Conservation (phyloP, 2,113 vertebrate species). For the Setophaga coronata region DNA sequence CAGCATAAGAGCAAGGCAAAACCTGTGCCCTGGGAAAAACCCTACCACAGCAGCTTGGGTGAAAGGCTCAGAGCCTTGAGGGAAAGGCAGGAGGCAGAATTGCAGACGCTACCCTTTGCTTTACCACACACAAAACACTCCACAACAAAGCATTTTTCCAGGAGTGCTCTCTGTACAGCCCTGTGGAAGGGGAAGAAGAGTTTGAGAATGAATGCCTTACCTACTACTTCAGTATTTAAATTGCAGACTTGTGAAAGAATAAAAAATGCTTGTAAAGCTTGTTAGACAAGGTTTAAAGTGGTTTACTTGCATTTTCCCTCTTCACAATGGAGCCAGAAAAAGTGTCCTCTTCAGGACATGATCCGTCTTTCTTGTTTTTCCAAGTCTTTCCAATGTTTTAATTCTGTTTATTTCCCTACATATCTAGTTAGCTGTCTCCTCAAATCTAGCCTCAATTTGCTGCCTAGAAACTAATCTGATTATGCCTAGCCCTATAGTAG, state of each 20-base stretch:
- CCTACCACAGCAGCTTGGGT: not conserved
- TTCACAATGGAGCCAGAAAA: not conserved
- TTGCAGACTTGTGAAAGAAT: not conserved
- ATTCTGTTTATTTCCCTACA: not conserved
- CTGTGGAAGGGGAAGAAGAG: not conserved
- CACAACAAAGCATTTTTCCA: not conserved
- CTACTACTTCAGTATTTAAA: not conserved
- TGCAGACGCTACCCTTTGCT: not conserved
- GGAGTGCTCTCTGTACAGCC: not conserved
- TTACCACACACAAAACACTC: not conserved
- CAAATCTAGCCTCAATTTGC: not conserved
- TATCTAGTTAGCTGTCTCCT: not conserved
- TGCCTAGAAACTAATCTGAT: not conserved
- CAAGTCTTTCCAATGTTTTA: not conserved
- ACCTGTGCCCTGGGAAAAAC: not conserved
- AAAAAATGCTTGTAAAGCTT: not conserved
- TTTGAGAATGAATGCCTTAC: not conserved
- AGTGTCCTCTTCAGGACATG: rapidly evolving
- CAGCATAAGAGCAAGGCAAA: not conserved
- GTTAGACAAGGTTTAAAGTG: not conserved
- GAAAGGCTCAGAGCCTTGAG: not conserved
- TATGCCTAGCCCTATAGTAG: not conserved
- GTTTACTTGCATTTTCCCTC: not conserved
- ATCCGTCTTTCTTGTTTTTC: not conserved
- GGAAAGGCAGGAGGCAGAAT: not conserved